Evolutionary conservation across 2,888 invertebrate genomes (phyloP), one percentile per base, ranked within the genome.

Genomic region (Sesamia inferens): DNA sequence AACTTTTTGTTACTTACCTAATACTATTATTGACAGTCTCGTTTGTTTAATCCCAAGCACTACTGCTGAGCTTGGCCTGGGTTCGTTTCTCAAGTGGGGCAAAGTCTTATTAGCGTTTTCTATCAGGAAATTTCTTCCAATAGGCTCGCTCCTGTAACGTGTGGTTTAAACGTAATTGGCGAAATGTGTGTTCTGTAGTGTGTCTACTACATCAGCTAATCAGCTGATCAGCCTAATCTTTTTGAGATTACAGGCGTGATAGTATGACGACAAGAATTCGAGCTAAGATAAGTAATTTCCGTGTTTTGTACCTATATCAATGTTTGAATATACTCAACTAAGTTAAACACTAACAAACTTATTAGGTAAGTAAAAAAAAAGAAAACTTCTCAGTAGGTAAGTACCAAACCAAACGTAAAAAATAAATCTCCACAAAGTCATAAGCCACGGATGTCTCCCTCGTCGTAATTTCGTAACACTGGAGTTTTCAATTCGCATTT

Each of bases 401-500:
- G 16, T 63, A 24, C 11, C 24, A 13, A 47, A 8, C 19, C n/a
- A n/a, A 14, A 65, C 31, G 16, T 65, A n/a, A 51, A 54, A 48
- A 58, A 71, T 39, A 61, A 22, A 42, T 11, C n/a, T 19, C n/a
- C 64, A 68, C 48, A 68, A 47, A 69, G 19, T n/a, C 58, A 58
- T 24, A 68, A 58, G 24, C 19, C 47, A 11, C 54, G 44, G 39
- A 39, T 64, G 64, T 62, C 66, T 67, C 47, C 59, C 71, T 61
- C 31, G 11, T 57, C 59, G 48, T 68, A 64, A 70, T 82, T 78
- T 73, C 47, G 57, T 57, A 64, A 69, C 54, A 47, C 57, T 24
- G 57, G 72, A 80, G 77, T 83, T 85, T 86, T 82, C 87, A 87
- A 86, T 87, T 75, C 71, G 42, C 42, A 64, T 13, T 81, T 76